phyloP scores from a whole-genome alignment of 23 tunicate genomes.

The Trididemnum nubilum region DNA sequence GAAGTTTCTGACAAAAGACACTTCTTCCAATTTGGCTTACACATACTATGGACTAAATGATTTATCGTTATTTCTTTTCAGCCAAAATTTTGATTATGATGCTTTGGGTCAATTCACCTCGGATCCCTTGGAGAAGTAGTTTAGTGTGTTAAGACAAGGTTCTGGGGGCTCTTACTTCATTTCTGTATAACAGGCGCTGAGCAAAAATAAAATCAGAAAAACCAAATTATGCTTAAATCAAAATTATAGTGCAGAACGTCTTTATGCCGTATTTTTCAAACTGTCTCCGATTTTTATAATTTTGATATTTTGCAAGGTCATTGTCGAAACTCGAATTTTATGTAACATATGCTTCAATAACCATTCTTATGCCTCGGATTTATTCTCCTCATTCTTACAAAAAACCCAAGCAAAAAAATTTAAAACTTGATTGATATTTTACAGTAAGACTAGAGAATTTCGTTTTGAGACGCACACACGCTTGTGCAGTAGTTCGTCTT shows the following conservation, averaged over 20 bases:
- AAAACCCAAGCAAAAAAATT: background rate
- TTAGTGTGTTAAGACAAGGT: background rate
- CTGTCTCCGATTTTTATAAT: background rate
- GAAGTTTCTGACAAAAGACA: background rate
- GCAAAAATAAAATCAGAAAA: background rate
- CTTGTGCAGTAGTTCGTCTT: no score
- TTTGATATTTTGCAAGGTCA: background rate
- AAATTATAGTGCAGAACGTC: background rate
- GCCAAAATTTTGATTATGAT: background rate
- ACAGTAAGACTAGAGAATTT: no score
- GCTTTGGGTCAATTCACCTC: background rate
- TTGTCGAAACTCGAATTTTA: background rate
- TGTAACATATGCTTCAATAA: slow-evolving; percentile 4
- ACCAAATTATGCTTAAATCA: no score
- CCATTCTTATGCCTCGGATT: background rate
- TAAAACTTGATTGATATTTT: no score
- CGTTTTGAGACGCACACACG: no score
- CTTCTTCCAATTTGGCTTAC: background rate
- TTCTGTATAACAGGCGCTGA: background rate
- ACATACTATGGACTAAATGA: background rate
- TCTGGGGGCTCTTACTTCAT: background rate
- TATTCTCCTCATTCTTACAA: background rate
- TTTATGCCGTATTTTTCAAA: background rate
- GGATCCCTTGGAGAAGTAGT: no score
- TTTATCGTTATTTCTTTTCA: background rate